These are phyloP conservation scores for Ceratoteleas bidentatus DNA, from an alignment of 1,140 invertebrate species.

Conservation along the genomic window DNA sequence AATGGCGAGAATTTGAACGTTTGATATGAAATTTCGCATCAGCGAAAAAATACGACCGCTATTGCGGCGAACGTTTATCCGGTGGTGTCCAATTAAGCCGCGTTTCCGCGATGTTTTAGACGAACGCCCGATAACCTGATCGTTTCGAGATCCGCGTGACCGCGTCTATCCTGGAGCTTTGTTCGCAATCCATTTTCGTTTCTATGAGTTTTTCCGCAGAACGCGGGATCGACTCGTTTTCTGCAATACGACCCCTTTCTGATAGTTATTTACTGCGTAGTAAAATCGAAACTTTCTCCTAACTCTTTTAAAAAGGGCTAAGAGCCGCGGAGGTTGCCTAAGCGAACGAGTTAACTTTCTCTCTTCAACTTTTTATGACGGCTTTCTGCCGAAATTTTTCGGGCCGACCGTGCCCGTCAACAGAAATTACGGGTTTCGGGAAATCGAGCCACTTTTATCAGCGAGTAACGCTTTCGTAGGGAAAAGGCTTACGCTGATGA, in stretches of 20 bases:
- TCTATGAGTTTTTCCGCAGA: conserved; percentile 42
- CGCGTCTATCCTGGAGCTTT: conserved; percentile 29
- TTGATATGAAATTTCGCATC: too few relatives aligned
- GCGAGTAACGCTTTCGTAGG: conserved; percentile 32
- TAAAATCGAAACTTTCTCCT: conserved; percentile 77
- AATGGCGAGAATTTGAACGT: too few relatives aligned
- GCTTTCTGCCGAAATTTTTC: conserved; percentile 59
- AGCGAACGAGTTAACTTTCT: conserved; percentile 71
- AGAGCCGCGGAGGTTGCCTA: conserved; percentile 62
- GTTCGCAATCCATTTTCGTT: conserved; percentile 45
- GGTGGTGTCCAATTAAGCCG: too few relatives aligned
- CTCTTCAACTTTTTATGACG: conserved; percentile 62
- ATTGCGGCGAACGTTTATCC: too few relatives aligned
- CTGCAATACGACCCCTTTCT: conserved; percentile 68
- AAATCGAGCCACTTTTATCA: conserved; percentile 51
- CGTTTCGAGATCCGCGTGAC: conserved; percentile 11
- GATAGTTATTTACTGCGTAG: conserved; percentile 73
- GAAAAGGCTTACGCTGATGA: conserved; percentile 45
- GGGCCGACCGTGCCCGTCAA: conserved; percentile 6
- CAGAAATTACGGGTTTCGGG: conserved; percentile 37
- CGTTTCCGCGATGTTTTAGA: neutral
- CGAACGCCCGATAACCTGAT: neutral
- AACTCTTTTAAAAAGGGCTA: conserved; percentile 75
- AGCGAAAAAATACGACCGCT: too few relatives aligned
- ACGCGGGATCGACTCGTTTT: conserved; percentile 53